These are phyloP conservation scores for Limenitis camilla DNA, from an alignment of 2,888 invertebrate species.

Conservation along the genomic window DNA sequence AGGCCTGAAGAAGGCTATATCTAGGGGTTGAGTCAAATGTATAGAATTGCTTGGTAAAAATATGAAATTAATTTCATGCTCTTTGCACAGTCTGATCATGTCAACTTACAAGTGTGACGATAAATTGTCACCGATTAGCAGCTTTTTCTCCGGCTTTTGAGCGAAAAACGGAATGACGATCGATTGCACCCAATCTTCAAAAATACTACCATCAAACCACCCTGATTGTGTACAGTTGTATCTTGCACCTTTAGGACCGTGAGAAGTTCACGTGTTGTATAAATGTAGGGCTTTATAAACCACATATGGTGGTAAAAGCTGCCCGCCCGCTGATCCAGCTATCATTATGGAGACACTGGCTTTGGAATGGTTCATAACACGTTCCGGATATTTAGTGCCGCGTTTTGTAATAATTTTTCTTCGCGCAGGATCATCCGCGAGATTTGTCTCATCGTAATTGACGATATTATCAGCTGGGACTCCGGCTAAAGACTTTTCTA, in stretches of 20 bases:
- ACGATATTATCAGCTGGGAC: slow-evolving; percentile 14
- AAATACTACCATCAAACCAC: slow-evolving; percentile 31
- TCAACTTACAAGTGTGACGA: background rate
- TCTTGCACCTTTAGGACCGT: slow-evolving; percentile 35
- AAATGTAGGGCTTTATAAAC: slow-evolving; percentile 29
- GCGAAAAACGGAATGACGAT: background rate
- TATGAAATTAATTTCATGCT: background rate
- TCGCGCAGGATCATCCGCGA: slow-evolving; percentile 23
- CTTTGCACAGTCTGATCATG: background rate
- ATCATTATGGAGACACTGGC: too few relatives aligned
- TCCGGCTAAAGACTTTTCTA: slow-evolving; percentile 9
- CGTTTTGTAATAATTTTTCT: slow-evolving; percentile 21
- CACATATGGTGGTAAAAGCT: too few relatives aligned
- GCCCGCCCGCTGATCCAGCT: too few relatives aligned
- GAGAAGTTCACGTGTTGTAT: slow-evolving; percentile 38
- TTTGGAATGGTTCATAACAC: too few relatives aligned
- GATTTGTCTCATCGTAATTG: slow-evolving; percentile 21
- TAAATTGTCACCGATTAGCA: background rate
- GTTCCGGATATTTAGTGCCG: too few relatives aligned
- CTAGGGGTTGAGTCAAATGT: too few relatives aligned
- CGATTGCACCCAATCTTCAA: background rate
- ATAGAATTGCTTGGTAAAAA: background rate
- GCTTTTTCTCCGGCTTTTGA: background rate
- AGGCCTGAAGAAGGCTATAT: slow-evolving; percentile 15
- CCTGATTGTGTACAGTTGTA: slow-evolving; percentile 36